Conservation (phyloP, 2,888 invertebrate species). For the Portevinia maculata region DNA sequence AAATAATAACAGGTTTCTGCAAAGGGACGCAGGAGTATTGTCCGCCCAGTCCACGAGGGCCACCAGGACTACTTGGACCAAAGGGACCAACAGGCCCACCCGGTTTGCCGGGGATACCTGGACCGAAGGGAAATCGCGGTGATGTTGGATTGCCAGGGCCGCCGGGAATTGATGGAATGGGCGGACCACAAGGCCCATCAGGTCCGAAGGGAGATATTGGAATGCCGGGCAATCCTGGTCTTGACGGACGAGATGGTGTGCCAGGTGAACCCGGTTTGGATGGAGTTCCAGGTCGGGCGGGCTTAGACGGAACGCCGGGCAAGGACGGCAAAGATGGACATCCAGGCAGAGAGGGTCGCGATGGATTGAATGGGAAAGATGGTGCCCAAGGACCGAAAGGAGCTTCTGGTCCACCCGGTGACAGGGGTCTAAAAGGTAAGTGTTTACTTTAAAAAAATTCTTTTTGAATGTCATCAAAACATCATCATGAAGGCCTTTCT, state of each 20-base stretch:
- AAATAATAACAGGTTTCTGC: conserved; percentile 93
- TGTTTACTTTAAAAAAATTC: no score
- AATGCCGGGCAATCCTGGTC: conserved; percentile 88
- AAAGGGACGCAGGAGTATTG: conserved; percentile 92
- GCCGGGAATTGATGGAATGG: conserved; percentile 84
- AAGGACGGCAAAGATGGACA: conserved; percentile 88
- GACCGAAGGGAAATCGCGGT: conserved; percentile 89
- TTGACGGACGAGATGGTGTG: conserved; percentile 94
- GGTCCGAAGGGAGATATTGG: conserved; percentile 84
- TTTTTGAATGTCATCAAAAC: no score
- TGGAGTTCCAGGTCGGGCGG: conserved; percentile 93
- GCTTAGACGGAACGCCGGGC: conserved; percentile 91
- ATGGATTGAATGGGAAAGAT: conserved; percentile 89
- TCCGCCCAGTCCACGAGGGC: conserved; percentile 87
- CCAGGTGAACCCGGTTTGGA: conserved; percentile 94
- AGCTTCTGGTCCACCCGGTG: conserved; percentile 87
- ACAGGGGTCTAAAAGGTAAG: conserved; percentile 87
- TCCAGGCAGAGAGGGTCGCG: conserved; percentile 83
- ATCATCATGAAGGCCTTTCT: no score
- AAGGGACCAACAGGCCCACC: conserved; percentile 85
- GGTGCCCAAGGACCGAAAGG: conserved; percentile 87
- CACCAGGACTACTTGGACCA: conserved; percentile 85
- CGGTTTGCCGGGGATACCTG: conserved; percentile 85
- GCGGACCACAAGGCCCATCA: conserved; percentile 79
- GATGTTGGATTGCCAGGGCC: conserved; percentile 87